Percentiles rank a stretch among this genome's conserved stretches.
Evolutionary conservation across 2,888 invertebrate genomes (phyloP).

Genomic region (Dysmachus trigonus): DNA sequence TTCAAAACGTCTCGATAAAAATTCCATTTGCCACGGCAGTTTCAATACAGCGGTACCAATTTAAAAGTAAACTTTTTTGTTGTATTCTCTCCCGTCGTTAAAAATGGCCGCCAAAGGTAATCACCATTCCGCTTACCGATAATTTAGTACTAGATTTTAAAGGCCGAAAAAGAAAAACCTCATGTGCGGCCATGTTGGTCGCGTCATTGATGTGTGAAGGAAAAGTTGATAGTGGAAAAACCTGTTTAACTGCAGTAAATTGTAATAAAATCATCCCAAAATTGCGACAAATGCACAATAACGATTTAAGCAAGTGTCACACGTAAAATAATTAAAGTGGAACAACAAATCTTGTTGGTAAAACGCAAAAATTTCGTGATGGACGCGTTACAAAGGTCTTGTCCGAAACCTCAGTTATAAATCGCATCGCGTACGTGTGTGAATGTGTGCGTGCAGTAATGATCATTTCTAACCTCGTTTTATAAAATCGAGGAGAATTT

Average conservation of each 20-base stretch:
- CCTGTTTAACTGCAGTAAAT: constrained; percentile 23
- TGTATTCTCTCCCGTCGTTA: background rate
- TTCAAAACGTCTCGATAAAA: too few species aligned
- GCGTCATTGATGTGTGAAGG: constrained; percentile 42
- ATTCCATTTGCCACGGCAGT: background rate
- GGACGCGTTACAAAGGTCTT: constrained; percentile 39
- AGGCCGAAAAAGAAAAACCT: constrained; percentile 12
- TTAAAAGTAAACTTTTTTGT: background rate
- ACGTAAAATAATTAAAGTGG: background rate
- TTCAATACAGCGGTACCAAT: background rate
- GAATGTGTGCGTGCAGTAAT: constrained; percentile 35
- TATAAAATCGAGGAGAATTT: background rate
- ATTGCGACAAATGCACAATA: background rate
- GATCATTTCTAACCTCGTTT: constrained; percentile 40
- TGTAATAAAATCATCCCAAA: background rate
- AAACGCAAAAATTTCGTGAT: constrained; percentile 1
- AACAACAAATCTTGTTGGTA: background rate
- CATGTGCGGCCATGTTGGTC: constrained; percentile 45
- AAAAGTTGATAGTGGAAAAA: constrained; percentile 36
- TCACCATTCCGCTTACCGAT: background rate
- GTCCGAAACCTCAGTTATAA: constrained; percentile 8
- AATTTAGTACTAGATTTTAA: constrained; percentile 35
- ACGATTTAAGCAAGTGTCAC: background rate
- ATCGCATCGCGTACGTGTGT: background rate
- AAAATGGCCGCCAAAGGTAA: constrained; percentile 1